Conservation (phyloP, 2,888 invertebrate species). For the Acanthococcus lagerstroemiae region DNA sequence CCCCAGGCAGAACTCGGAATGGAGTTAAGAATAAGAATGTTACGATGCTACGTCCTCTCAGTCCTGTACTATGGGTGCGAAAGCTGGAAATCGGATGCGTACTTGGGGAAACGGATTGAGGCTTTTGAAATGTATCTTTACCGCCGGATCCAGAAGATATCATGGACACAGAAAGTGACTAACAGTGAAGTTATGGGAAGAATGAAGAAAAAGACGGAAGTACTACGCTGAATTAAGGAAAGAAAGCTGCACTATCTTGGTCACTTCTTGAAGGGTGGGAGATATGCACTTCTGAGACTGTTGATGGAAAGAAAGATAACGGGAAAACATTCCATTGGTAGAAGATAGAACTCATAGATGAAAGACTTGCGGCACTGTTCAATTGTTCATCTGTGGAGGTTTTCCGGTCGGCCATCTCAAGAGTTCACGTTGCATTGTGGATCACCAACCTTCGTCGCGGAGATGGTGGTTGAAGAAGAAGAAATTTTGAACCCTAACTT, state of each 20-base stretch:
- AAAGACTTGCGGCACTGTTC: background rate
- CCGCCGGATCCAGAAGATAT: background rate
- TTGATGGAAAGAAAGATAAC: background rate
- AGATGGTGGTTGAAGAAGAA: background rate
- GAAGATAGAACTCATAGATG: background rate
- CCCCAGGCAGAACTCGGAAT: slow-evolving; percentile 11
- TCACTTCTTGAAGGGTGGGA: background rate
- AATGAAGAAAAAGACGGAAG: background rate
- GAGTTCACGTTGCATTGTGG: background rate
- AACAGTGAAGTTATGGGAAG: background rate
- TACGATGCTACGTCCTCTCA: slow-evolving; percentile 11
- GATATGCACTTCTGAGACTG: background rate
- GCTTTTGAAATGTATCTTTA: slow-evolving; percentile 15
- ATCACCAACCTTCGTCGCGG: background rate
- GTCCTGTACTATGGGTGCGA: slow-evolving; percentile 4
- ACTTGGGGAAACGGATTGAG: background rate
- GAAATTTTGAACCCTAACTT: too few species aligned
- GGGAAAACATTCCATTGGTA: background rate
- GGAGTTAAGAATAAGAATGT: slow-evolving; percentile 8
- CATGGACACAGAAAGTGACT: background rate
- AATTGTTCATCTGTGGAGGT: background rate
- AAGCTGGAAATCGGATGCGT: background rate
- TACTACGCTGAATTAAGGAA: background rate
- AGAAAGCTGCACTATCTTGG: background rate
- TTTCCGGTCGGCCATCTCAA: background rate